These are phyloP conservation scores for Phaethon lepturus DNA, from an alignment of 2,113 vertebrate species.

Conservation along the genomic window DNA sequence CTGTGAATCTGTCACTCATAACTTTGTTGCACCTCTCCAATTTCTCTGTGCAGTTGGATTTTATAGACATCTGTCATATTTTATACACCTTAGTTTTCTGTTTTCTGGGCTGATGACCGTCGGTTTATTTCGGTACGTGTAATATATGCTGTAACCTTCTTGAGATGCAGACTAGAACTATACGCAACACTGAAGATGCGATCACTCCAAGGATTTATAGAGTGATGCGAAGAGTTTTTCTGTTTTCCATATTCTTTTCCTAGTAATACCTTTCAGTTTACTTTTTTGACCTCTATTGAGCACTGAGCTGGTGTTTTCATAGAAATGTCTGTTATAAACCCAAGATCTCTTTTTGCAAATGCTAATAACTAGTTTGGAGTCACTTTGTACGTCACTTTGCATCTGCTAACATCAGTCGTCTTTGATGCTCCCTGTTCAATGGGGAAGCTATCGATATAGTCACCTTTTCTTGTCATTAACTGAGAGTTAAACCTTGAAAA, in stretches of 20 bases:
- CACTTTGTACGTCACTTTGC: neutral
- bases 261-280: neutral
- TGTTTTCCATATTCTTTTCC: neutral
- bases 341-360: neutral
- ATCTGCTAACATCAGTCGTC: neutral
- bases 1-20: neutral
- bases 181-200: neutral
- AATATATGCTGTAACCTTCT: neutral
- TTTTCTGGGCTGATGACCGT: neutral
- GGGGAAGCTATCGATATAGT: neutral
- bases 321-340: neutral
- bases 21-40: neutral
- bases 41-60: neutral
- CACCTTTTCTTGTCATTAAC: neutral
- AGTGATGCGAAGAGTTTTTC: neutral
- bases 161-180: neutral
- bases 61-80: neutral
- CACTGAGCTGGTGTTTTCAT: neutral
- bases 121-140: neutral
- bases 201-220: neutral
- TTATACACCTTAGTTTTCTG: neutral
- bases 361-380: neutral
- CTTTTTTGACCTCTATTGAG: neutral
- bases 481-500: neutral
- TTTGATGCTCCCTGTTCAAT: neutral